These are phyloP conservation scores for Chaenodraco wilsoni DNA, from an alignment of 2,797 vertebrate genomes.

Conservation along the genomic window DNA sequence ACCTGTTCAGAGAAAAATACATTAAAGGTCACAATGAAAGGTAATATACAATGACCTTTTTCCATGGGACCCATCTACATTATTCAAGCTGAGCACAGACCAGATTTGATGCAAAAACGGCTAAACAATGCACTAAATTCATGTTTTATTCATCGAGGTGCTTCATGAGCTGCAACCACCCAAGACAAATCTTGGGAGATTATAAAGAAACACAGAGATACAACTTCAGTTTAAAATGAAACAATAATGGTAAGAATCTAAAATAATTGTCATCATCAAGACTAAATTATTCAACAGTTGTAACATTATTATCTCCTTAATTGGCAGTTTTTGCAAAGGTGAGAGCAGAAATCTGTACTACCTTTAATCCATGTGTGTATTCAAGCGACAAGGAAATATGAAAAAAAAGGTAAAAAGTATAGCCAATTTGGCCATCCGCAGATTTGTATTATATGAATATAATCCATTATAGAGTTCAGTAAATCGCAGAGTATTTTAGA, in stretches of 20 bases:
- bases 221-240: constrained; percentile 47
- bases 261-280: constrained; percentile 37
- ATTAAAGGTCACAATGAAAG: constrained; percentile 80
- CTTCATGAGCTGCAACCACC: constrained; percentile 59
- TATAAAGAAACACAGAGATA: constrained; percentile 47
- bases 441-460: not conserved
- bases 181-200: constrained; percentile 61
- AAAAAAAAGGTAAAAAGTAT: not conserved
- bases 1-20: constrained; percentile 74
- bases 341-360: not conserved
- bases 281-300: constrained; percentile 45
- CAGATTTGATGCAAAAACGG: constrained; percentile 73
- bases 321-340: constrained; percentile 22
- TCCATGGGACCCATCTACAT: constrained; percentile 74
- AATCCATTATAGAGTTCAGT: too few species aligned
- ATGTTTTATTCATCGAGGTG: constrained; percentile 81
- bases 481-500: too few species aligned
- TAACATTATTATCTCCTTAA: constrained; percentile 15
- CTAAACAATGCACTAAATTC: constrained; percentile 72
- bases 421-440: not conserved
- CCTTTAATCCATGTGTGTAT: constrained; percentile 11
- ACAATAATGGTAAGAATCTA: constrained; percentile 35
- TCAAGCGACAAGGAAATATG: constrained; percentile 13
- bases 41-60: constrained; percentile 83
- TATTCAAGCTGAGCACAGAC: constrained; percentile 74